A percentile compares a stretch with the other conserved stretches of the same genome.
phyloP scores from a whole-genome alignment of 2,888 invertebrate species.

The Notodonta dromedarius region DNA sequence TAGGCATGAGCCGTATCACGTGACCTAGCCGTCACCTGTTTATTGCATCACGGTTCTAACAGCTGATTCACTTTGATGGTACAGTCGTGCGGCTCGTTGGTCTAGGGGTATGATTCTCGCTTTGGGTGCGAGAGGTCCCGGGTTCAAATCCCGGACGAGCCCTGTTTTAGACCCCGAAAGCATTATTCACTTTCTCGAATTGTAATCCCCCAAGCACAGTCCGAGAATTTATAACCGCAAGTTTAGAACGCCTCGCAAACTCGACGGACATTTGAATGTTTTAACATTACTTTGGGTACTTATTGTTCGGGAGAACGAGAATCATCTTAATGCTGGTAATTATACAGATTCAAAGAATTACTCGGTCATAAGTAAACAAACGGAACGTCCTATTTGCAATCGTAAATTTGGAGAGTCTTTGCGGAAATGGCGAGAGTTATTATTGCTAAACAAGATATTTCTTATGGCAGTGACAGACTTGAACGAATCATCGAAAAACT shows the following conservation, averaged over 20 bases:
- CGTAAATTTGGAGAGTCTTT: constrained; percentile 69
- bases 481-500: too few species aligned
- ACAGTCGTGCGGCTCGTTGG: constrained; percentile 66
- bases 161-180: constrained; percentile 43
- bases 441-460: too few species aligned
- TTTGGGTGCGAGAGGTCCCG: constrained; percentile 82
- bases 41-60: neutral
- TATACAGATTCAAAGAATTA: constrained; percentile 83
- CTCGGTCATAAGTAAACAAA: constrained; percentile 83
- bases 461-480: too few species aligned
- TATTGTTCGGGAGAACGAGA: constrained; percentile 66
- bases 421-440: neutral
- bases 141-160: constrained; percentile 84
- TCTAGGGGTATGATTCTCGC: constrained; percentile 83
- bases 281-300: constrained; percentile 76
- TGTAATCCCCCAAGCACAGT: constrained; percentile 57
- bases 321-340: constrained; percentile 84
- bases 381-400: constrained; percentile 80
- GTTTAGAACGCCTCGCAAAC: constrained; percentile 56
- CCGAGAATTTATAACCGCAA: constrained; percentile 75
- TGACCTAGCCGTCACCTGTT: too few species aligned
- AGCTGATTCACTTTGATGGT: neutral
- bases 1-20: too few species aligned
- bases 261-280: constrained; percentile 80
- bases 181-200: constrained; percentile 58